Conservation (phyloP, 2,797 vertebrate species). For the Sebastes matsubarae region DNA sequence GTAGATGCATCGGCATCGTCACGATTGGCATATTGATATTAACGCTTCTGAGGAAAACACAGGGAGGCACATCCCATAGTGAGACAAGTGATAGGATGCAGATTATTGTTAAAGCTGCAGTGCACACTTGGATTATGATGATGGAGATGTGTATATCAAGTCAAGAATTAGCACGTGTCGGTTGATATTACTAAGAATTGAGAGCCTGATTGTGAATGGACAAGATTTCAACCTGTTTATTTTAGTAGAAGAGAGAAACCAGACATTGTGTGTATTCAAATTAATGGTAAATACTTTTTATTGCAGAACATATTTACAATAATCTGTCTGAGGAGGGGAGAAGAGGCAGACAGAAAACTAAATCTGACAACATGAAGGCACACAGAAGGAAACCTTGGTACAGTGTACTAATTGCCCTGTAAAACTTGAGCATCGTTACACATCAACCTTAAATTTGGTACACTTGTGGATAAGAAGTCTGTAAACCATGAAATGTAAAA, state of each 20-base stretch:
- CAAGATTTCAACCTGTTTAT: background rate
- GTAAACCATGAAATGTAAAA: background rate
- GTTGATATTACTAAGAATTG: background rate
- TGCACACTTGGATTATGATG: background rate
- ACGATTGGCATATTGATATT: background rate
- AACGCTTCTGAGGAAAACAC: background rate
- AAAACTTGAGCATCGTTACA: background rate
- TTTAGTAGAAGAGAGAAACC: background rate
- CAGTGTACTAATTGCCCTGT: background rate
- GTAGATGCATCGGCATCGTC: background rate
- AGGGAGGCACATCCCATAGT: background rate
- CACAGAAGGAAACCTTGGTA: too few species aligned
- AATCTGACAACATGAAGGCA: background rate
- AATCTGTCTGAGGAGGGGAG: background rate
- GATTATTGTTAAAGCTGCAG: background rate
- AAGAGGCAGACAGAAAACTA: background rate
- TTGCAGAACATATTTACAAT: background rate
- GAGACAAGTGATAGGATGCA: background rate
- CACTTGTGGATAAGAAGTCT: background rate
- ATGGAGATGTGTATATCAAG: background rate
- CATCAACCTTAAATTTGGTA: background rate
- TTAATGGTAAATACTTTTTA: background rate
- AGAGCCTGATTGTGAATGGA: slow-evolving; percentile 5
- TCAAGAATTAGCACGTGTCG: background rate
- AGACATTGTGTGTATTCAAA: background rate